phyloP scores from a whole-genome alignment of 2,888 invertebrate genomes.

The Oscheius sp. region DNA sequence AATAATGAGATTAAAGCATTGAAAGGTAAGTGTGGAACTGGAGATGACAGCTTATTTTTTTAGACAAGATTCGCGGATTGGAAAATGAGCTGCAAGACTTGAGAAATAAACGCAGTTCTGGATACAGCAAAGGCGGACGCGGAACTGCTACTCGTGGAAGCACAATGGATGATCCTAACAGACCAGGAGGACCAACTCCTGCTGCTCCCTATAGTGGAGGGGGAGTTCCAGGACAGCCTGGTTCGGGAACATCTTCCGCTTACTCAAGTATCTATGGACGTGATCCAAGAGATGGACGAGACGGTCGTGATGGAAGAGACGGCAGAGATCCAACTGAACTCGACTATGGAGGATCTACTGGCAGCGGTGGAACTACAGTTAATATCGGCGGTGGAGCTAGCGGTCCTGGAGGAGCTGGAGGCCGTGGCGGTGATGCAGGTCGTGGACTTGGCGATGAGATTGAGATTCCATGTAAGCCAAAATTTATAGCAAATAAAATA shows the following conservation, averaged over 20 bases:
- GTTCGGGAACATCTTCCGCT: not conserved
- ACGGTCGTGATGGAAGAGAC: slow-evolving; percentile 42
- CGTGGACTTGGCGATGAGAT: slow-evolving; percentile 35
- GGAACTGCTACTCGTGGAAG: not conserved
- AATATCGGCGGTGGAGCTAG: slow-evolving; percentile 14
- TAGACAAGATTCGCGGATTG: slow-evolving; percentile 10
- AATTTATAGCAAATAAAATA: not conserved
- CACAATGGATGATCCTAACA: not conserved
- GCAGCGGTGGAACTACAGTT: slow-evolving; percentile 13
- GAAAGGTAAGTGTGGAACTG: slow-evolving; percentile 22
- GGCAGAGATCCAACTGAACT: slow-evolving; percentile 36
- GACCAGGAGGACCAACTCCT: slow-evolving; percentile 5
- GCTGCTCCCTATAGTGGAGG: not conserved
- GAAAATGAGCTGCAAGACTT: slow-evolving; percentile 47
- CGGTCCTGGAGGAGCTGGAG: slow-evolving; percentile 13
- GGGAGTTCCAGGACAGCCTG: not conserved
- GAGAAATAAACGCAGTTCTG: not conserved
- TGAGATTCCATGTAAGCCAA: slow-evolving; percentile 38
- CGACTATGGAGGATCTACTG: not conserved
- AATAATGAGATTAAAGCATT: slow-evolving; percentile 45
- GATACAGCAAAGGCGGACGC: not conserved
- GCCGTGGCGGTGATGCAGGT: not conserved
- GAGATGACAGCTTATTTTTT: not conserved
- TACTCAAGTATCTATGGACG: slow-evolving; percentile 8
- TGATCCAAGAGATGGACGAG: slow-evolving; percentile 36